Base-by-base conservation (phyloP, 1,140 invertebrate species). In the Meteorus sp. region DNA sequence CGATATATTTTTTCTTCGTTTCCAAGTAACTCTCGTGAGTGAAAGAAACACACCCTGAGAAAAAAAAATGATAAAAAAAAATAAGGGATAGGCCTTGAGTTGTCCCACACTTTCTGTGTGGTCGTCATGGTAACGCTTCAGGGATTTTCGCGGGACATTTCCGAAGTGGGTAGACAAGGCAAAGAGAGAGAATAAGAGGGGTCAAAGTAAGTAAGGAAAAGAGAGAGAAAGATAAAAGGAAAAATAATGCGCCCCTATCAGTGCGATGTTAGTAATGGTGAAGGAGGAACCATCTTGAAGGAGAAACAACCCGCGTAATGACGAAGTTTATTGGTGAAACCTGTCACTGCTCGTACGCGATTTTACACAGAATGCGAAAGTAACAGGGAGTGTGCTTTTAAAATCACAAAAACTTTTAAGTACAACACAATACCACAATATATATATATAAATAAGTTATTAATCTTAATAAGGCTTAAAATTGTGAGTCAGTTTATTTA, bases 221-320 rank as follows among this genome's bases (percentile, higher is more conserved):
- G 70, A 52, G 71, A 71, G n/a, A n/a, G n/a, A 62, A 29, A 41
- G 48, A 33, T 67, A 70, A 60, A 64, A 67, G 67, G 60, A 62
- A 66, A 65, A 68, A 63, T 57, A 65, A 69, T 63, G 60, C 64
- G 66, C 59, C 67, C 62, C 68, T 69, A 67, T 62, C 61, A n/a
- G n/a, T n/a, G n/a, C n/a, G n/a, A n/a, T n/a, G n/a, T n/a, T n/a
- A n/a, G n/a, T 64, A 11, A 6, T 41, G 45, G 23, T 11, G 31
- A 8, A 22, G 45, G n/a, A 71, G 70, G 55, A 72, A 71, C 69
- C 70, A 72, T 72, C 70, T 72, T 72, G 69, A 64, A 31, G 60
- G 53, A 64, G 25, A 62, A 59, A 56, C 25, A 51, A 20, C 47
- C 31, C 54, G 39, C 45, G 25, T 47, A 61, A 56, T 61, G 59